Conservation (phyloP, 2,888 invertebrate species). For the Listrodromus nycthemerus region DNA sequence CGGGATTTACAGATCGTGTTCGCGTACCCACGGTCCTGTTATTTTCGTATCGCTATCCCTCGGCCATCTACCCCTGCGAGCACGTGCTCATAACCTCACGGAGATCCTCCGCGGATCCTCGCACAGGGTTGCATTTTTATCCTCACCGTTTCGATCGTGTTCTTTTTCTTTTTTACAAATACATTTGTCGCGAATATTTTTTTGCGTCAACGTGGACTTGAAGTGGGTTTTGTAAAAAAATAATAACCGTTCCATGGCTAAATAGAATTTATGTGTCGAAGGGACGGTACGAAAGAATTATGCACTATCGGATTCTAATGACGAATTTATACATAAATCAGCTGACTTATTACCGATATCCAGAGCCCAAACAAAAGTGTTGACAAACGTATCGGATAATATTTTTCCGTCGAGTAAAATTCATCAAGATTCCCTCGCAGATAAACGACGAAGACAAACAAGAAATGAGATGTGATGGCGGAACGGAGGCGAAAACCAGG, state of each 20-base stretch:
- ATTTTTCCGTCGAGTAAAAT: slow-evolving; percentile 37
- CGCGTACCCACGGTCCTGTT: slow-evolving; percentile 65
- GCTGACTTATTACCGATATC: slow-evolving; percentile 3
- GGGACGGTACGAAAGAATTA: background rate
- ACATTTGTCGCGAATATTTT: background rate
- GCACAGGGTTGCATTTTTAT: slow-evolving; percentile 9
- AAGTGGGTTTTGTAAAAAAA: background rate
- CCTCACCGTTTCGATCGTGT: background rate
- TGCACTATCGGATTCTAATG: background rate
- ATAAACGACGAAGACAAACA: slow-evolving; percentile 59
- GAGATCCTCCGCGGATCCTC: slow-evolving; percentile 4
- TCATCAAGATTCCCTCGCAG: slow-evolving; percentile 48
- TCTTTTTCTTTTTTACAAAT: background rate
- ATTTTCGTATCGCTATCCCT: slow-evolving; percentile 74
- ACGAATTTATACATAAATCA: background rate
- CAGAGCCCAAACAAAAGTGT: slow-evolving; percentile 12
- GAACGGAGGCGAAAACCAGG: slow-evolving; percentile 26
- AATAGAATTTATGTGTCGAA: background rate
- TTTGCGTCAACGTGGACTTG: background rate
- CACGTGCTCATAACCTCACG: slow-evolving; percentile 15
- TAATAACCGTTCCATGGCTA: background rate
- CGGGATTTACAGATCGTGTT: slow-evolving; percentile 75
- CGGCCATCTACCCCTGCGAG: slow-evolving; percentile 10
- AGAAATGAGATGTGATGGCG: slow-evolving; percentile 70
- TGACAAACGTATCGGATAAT: background rate